These are phyloP conservation scores for Amyelois transitella DNA, from an alignment of 1,140 invertebrate species.

Conservation along the genomic window DNA sequence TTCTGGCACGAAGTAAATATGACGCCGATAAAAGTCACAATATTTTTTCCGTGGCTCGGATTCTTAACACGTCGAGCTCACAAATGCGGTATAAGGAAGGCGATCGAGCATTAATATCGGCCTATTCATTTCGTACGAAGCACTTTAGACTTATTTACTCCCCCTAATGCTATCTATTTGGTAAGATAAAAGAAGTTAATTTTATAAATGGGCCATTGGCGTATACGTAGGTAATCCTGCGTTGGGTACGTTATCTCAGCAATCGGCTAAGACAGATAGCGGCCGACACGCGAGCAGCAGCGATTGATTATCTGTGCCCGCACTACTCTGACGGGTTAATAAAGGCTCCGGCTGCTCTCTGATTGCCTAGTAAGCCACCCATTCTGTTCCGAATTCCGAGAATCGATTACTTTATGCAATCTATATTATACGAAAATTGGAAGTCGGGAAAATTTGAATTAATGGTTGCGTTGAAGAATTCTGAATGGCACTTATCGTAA, in stretches of 20 bases:
- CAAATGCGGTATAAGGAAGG: slow-evolving; percentile 14
- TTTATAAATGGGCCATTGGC: slow-evolving; percentile 62
- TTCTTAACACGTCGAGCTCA: slow-evolving; percentile 17
- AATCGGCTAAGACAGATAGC: slow-evolving; percentile 67
- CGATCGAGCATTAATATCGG: slow-evolving; percentile 35
- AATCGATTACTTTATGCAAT: slow-evolving; percentile 47
- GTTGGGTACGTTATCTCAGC: slow-evolving; percentile 51
- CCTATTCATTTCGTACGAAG: slow-evolving; percentile 37
- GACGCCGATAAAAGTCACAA: slow-evolving; percentile 7
- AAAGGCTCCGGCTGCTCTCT: slow-evolving; percentile 55
- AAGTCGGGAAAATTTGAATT: slow-evolving; percentile 16
- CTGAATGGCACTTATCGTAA: neutral
- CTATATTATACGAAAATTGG: slow-evolving; percentile 25
- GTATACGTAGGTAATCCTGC: slow-evolving; percentile 60
- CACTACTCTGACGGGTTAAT: slow-evolving; percentile 63
- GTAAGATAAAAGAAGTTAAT: slow-evolving; percentile 61
- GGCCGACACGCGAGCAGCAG: slow-evolving; percentile 64
- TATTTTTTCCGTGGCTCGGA: slow-evolving; percentile 5
- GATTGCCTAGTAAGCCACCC: slow-evolving; percentile 64
- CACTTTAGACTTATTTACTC: slow-evolving; percentile 53
- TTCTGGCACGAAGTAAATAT: slow-evolving; percentile 1
- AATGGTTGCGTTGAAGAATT: slow-evolving; percentile 7
- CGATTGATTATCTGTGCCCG: slow-evolving; percentile 67
- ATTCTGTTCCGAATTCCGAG: slow-evolving; percentile 47
- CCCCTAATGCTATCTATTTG: slow-evolving; percentile 43